Percentiles rank a stretch among this genome's conserved stretches.
These are phyloP conservation scores for Sebastes itinus DNA, from an alignment of 2,797 vertebrate species.

Conservation along the genomic window DNA sequence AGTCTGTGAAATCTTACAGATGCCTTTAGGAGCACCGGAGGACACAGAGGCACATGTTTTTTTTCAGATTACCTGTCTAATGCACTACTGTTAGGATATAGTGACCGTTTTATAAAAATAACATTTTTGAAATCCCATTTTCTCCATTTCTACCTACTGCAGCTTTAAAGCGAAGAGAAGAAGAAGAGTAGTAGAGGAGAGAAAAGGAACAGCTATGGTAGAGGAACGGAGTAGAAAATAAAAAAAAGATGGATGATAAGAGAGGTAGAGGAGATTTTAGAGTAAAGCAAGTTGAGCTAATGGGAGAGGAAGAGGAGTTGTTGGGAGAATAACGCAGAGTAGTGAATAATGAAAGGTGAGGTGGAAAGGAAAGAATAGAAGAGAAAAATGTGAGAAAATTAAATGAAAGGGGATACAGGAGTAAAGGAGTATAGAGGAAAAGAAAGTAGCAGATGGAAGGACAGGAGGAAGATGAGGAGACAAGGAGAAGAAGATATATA, in stretches of 20 bases:
- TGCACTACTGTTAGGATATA: too few relatives aligned
- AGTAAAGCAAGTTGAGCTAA: background rate
- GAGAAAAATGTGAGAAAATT: background rate
- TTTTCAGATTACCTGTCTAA: too few relatives aligned
- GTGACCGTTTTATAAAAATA: too few relatives aligned
- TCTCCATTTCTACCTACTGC: too few relatives aligned
- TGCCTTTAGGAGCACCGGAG: too few relatives aligned
- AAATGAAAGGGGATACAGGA: background rate
- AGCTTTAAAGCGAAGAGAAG: background rate
- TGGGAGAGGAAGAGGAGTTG: background rate
- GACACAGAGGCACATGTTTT: too few relatives aligned
- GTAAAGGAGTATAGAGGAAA: background rate
- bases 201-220: background rate
- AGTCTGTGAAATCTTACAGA: too few relatives aligned
- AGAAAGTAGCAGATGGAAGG: conserved; percentile 1
- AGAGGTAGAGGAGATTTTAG: background rate
- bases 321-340: background rate
- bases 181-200: background rate
- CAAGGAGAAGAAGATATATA: background rate
- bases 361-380: background rate
- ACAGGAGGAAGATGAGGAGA: background rate
- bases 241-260: background rate
- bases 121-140: too few relatives aligned
- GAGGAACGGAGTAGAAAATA: background rate
- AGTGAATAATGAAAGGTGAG: background rate